A percentile compares a stretch with the other conserved stretches of the same genome.
phyloP scores from a whole-genome alignment of 2,888 invertebrate genomes.

The Perizoma flavofasciatum region DNA sequence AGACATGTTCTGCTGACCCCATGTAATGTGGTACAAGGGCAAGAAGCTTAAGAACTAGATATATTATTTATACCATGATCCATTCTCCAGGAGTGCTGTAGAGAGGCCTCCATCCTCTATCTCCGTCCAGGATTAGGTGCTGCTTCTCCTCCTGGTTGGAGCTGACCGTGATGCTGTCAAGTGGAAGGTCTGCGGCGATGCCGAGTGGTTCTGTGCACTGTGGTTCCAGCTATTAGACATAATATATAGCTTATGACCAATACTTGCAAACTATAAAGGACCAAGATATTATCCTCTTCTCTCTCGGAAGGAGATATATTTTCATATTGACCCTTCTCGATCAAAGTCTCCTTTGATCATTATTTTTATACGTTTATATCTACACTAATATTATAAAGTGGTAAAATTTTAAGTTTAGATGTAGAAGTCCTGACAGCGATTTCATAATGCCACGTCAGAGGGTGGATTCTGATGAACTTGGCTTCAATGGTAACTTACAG shows the following conservation, averaged over 20 bases:
- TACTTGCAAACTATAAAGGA: not conserved
- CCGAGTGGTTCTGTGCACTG: constrained; percentile 90
- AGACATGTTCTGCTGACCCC: no score
- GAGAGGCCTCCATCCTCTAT: constrained; percentile 86
- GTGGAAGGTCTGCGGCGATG: constrained; percentile 85
- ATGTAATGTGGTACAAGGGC: no score
- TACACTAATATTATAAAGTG: no score
- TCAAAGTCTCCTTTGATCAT: no score
- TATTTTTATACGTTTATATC: no score
- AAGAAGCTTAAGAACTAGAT: no score
- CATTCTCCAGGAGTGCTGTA: constrained; percentile 88
- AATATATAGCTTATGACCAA: not conserved
- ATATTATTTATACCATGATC: constrained; percentile 79
- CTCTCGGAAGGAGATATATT: no score
- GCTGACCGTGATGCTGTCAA: constrained; percentile 87
- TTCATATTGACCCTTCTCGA: no score
- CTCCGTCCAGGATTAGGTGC: constrained; percentile 72
- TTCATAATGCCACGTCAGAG: constrained; percentile 88
- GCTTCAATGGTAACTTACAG: constrained; percentile 94
- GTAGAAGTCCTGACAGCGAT: constrained; percentile 86
- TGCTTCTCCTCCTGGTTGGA: constrained; percentile 76
- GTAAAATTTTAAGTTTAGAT: constrained; percentile 52
- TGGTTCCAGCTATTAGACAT: constrained; percentile 42
- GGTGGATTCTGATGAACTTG: constrained; percentile 87
- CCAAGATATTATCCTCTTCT: not conserved